A percentile compares a stretch with the other conserved stretches of the same genome.
These are phyloP conservation scores for Stegodyphus dumicola DNA, from an alignment of 1,140 invertebrate genomes.

Conservation along the genomic window DNA sequence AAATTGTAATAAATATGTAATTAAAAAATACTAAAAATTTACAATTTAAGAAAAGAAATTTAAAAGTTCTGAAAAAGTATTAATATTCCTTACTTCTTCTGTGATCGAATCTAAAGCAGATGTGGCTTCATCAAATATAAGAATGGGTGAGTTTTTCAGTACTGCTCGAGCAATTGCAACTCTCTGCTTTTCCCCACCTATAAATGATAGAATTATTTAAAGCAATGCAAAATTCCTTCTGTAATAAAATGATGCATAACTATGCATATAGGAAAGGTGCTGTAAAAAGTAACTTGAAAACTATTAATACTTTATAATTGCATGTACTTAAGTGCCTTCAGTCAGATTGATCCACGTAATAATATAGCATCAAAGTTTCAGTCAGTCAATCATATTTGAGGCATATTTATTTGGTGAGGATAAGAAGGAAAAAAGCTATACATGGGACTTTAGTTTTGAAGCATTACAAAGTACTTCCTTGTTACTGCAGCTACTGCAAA, in stretches of 20 bases:
- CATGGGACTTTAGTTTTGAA: too few relatives aligned
- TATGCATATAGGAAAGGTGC: neutral
- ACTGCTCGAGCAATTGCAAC: conserved; percentile 98
- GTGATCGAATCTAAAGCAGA: conserved; percentile 98
- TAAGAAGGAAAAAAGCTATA: too few relatives aligned
- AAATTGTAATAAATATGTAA: neutral
- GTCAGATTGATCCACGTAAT: too few relatives aligned
- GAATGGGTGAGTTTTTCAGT: conserved; percentile 92
- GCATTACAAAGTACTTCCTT: too few relatives aligned
- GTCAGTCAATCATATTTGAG: too few relatives aligned
- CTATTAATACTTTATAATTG: neutral
- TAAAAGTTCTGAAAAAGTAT: neutral
- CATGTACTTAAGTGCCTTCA: too few relatives aligned
- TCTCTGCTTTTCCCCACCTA: conserved; percentile 98
- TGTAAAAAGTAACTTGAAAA: neutral
- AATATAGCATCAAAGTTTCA: too few relatives aligned
- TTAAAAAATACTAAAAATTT: neutral
- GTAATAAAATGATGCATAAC: neutral
- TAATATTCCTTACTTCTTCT: conserved; percentile 82
- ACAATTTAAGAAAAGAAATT: neutral
- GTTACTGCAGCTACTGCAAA: too few relatives aligned
- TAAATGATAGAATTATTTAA: neutral
- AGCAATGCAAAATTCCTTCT: too few relatives aligned
- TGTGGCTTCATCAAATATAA: conserved; percentile 98
- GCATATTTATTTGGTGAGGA: too few relatives aligned